Conservation (phyloP, 2,797 vertebrate genomes). For the Choloepus didactylus region DNA sequence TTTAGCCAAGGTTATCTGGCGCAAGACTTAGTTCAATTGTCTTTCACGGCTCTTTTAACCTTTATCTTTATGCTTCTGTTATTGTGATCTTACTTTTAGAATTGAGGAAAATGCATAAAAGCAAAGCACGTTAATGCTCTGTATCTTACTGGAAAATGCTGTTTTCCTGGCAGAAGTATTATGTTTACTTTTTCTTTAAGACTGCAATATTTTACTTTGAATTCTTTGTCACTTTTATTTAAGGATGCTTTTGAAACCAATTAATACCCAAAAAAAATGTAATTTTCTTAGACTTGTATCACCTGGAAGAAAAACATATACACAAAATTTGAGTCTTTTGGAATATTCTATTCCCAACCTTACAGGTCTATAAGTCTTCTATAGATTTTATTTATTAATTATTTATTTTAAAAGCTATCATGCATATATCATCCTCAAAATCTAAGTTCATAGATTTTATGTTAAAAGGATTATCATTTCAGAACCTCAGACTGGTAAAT, state of each 20-base stretch:
- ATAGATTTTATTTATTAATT: not conserved
- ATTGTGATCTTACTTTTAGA: constrained; percentile 46
- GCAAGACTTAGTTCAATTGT: constrained; percentile 10
- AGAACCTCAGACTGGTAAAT: not conserved
- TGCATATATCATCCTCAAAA: not conserved
- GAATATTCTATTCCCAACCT: not conserved
- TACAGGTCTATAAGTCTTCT: not conserved
- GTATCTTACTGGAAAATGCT: constrained; percentile 42
- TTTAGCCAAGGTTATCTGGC: not conserved
- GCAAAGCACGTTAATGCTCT: constrained; percentile 49
- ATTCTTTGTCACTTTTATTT: constrained; percentile 45
- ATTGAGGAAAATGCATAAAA: constrained; percentile 62
- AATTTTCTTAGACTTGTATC: constrained; percentile 53
- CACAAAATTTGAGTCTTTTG: not conserved
- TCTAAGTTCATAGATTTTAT: not conserved
- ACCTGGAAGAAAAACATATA: not conserved
- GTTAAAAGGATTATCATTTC: constrained; percentile 4
- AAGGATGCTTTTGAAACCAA: constrained; percentile 62
- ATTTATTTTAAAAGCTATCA: constrained; percentile 8
- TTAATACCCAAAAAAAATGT: constrained; percentile 14
- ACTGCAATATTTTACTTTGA: constrained; percentile 52
- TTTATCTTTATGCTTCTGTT: constrained; percentile 59
- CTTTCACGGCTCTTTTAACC: constrained; percentile 36
- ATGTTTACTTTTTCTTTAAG: constrained; percentile 30
- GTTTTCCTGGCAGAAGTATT: constrained; percentile 48